Conservation (phyloP, 2,113 vertebrate genomes). For the Channa argus region DNA sequence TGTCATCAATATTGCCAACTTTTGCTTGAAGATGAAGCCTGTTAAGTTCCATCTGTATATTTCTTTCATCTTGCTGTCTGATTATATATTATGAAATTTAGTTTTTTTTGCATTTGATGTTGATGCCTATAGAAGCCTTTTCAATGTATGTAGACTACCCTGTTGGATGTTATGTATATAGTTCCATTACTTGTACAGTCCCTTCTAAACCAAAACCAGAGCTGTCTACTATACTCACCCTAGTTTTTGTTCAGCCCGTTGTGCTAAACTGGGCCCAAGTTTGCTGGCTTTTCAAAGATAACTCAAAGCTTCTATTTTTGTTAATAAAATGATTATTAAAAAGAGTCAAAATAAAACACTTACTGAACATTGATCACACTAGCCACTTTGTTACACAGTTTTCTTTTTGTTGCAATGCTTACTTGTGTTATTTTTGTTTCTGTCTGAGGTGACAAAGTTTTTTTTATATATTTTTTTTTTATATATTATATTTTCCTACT, state of each 20-base stretch:
- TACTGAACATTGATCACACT: conserved; percentile 79
- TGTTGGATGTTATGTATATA: conserved; percentile 77
- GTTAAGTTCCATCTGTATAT: conserved; percentile 40
- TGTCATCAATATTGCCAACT: conserved; percentile 28
- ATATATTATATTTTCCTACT: conserved; percentile 87
- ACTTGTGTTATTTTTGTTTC: conserved; percentile 49
- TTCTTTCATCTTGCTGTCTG: conserved; percentile 43
- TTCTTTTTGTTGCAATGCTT: conserved; percentile 71
- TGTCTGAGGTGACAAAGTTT: conserved; percentile 72
- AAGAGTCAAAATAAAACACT: conserved; percentile 77
- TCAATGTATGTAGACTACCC: conserved; percentile 68
- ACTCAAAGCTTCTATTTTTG: conserved; percentile 87
- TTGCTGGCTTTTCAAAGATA: conserved; percentile 78
- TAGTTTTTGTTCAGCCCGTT: conserved; percentile 52
- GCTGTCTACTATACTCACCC: conserved; percentile 71
- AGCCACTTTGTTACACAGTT: conserved; percentile 81
- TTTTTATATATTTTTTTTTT: too few species aligned
- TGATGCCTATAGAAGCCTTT: conserved; percentile 76
- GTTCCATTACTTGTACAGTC: conserved; percentile 72
- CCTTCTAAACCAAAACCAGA: conserved; percentile 77
- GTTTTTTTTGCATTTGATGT: conserved; percentile 60
- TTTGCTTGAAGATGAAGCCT: conserved; percentile 48
- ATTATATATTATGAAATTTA: conserved; percentile 48
- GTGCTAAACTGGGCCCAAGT: conserved; percentile 60
- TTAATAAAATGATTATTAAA: conserved; percentile 81